Base-by-base conservation (phyloP, 2,113 vertebrate species). In the Cyphomyrus plagiostoma region DNA sequence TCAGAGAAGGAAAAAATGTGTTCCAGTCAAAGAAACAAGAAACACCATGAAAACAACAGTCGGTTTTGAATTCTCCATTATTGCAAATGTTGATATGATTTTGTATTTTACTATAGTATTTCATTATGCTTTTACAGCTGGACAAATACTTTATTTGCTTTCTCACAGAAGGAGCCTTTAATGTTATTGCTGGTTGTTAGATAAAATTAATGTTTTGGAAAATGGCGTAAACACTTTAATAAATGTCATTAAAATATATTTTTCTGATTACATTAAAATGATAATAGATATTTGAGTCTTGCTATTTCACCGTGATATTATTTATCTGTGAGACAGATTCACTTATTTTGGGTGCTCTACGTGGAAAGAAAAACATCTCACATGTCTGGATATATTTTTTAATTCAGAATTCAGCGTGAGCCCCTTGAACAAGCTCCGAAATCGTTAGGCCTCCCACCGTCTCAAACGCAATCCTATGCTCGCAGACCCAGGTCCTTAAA, bases 191-290 rank as follows among this genome's bases (percentile, higher is more conserved):
- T 56, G 85, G 30, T 80, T 87, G 2, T 87, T 87, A 87, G 85
- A 87, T 87, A 35, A 87, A 52, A 87, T 87, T 53, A 87, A 52
- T 87, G 85, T 53, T 35, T 53, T 87, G 85, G 84, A 48, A 87
- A 87, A 39, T 87, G 30, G 26, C n/a, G 17, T 35, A 53, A 50
- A 48, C 85, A 87, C 30, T 30, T 3, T 17, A 26, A 48, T 15
- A 87, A 87, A 53, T 53, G 85, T 53, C 50, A 87, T 87, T 87
- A 87, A 53, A 87, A 87, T 13, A 52, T 53, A 13, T 87, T 26
- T 26, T 53, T 19, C 85, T 53, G 30, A 87, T 87, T 87, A 56
- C 48, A 39, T 87, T 87, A 53, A 87, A 53, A 35, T 87, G 15
- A 86, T 26, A 11, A 53, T 35, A 53, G 49, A 87, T 39, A 35